A percentile compares a stretch with the other conserved stretches of the same genome.
These are phyloP conservation scores for Cephalophus harveyi DNA, from an alignment of 2,113 vertebrate genomes.

Conservation along the genomic window DNA sequence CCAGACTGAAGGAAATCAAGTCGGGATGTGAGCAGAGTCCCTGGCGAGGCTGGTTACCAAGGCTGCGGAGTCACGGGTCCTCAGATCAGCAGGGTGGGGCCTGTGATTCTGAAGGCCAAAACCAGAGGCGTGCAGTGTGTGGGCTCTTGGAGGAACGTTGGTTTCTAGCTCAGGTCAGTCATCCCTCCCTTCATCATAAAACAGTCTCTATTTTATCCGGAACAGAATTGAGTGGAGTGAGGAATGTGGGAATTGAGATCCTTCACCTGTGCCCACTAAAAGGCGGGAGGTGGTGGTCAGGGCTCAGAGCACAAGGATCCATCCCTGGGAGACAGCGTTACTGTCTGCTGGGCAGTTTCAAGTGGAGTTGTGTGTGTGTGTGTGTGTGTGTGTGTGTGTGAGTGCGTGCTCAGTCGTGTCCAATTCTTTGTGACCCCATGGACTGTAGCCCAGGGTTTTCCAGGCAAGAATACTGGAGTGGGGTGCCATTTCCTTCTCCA, in stretches of 20 bases:
- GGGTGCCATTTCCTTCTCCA: neutral
- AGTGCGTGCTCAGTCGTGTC: neutral
- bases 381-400: neutral
- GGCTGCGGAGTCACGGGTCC: fast-evolving
- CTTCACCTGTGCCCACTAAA: no score
- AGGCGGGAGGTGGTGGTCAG: neutral
- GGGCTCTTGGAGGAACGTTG: neutral
- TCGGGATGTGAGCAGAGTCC: neutral
- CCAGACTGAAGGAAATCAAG: conserved; percentile 16
- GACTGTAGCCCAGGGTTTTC: neutral
- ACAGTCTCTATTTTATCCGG: neutral
- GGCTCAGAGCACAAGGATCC: neutral
- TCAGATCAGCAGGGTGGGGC: neutral
- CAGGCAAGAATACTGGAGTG: neutral
- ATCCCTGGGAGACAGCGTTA: neutral
- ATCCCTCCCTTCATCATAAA: neutral
- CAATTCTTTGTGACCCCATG: neutral
- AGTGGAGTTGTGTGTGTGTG: neutral
- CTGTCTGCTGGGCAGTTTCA: neutral
- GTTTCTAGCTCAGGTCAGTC: neutral
- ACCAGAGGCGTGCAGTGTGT: neutral
- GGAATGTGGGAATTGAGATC: neutral
- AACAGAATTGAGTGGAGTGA: neutral
- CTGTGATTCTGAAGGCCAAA: neutral
- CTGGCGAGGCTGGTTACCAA: neutral